phyloP scores from a whole-genome alignment of 2,888 invertebrate species.

The Eupeodes luniger region DNA sequence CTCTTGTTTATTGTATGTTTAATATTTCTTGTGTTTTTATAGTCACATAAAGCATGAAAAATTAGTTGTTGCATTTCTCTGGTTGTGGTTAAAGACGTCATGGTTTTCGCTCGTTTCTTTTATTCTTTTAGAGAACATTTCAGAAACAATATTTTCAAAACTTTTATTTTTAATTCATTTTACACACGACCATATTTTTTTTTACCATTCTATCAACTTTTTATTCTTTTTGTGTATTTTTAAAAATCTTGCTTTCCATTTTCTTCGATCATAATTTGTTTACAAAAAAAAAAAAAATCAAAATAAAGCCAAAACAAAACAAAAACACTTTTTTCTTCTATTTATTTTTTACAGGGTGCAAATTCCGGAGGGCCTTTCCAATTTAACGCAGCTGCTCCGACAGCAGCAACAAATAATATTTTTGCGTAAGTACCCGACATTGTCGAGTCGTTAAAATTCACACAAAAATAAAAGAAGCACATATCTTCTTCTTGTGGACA shows the following conservation, averaged over 20 bases:
- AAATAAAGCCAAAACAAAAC: constrained; percentile 55
- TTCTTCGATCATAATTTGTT: constrained; percentile 38
- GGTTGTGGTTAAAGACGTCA: too few relatives aligned
- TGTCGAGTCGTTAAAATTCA: constrained; percentile 41
- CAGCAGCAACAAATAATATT: constrained; percentile 82
- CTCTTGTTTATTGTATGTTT: too few relatives aligned
- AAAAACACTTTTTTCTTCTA: constrained; percentile 49
- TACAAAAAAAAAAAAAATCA: not conserved
- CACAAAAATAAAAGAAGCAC: not conserved
- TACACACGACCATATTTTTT: constrained; percentile 15
- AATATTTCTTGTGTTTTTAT: too few relatives aligned
- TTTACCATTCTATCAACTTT: not conserved
- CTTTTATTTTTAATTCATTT: not conserved
- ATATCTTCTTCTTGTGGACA: not conserved
- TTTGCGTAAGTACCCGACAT: constrained; percentile 83
- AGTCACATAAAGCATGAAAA: too few relatives aligned
- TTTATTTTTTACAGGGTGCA: constrained; percentile 81
- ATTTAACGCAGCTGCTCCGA: constrained; percentile 82
- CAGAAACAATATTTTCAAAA: not conserved
- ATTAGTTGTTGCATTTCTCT: too few relatives aligned
- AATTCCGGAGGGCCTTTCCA: constrained; percentile 83
- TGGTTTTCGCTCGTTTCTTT: too few relatives aligned
- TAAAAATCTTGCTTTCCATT: constrained; percentile 27
- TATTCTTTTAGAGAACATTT: too few relatives aligned
- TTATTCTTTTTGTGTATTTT: not conserved